phyloP scores from a whole-genome alignment of 2,113 vertebrate species.

The Notiomystis cincta region DNA sequence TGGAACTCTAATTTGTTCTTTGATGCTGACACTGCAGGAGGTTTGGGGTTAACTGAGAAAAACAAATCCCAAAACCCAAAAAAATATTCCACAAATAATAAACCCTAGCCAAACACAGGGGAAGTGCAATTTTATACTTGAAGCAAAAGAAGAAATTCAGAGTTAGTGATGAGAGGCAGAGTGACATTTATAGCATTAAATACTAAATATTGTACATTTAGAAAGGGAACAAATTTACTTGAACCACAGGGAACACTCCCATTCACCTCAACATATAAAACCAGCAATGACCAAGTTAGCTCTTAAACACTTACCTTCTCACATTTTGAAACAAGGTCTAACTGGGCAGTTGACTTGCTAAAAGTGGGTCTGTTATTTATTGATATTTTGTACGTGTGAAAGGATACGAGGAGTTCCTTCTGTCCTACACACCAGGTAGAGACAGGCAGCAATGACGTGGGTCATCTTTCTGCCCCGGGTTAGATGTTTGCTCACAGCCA shows the following conservation, averaged over 20 bases:
- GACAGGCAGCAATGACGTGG: constrained; percentile 90
- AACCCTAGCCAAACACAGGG: neutral
- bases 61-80: neutral
- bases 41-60: neutral
- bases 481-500: constrained; percentile 89
- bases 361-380: neutral
- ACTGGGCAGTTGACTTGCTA: neutral
- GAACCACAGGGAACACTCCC: neutral
- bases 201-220: neutral
- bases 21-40: neutral
- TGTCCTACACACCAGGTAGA: constrained; percentile 95
- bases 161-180: neutral
- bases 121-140: neutral
- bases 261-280: neutral
- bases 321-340: neutral
- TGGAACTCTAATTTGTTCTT: neutral
- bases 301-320: neutral
- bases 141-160: neutral
- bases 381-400: neutral
- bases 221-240: neutral
- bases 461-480: constrained; percentile 84
- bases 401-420: constrained; percentile 97
- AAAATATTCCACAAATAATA: neutral
- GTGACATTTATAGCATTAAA: neutral
- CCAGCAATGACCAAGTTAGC: neutral